phyloP scores from a whole-genome alignment of 2,113 vertebrate species.

The Lamprologus sp. region DNA sequence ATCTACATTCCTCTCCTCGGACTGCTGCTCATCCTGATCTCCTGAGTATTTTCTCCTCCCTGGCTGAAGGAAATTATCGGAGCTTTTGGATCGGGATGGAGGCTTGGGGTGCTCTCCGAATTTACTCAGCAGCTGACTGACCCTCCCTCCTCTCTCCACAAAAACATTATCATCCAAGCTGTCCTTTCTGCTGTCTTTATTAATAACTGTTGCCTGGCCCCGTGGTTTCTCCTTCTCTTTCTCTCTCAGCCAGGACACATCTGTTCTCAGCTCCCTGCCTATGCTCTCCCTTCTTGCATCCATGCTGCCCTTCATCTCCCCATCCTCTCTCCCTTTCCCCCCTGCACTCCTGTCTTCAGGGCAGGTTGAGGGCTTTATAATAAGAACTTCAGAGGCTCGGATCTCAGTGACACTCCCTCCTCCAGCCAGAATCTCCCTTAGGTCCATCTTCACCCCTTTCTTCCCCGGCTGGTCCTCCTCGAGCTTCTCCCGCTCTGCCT shows the following conservation, averaged over 20 bases:
- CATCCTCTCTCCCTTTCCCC: slow-evolving; percentile 15
- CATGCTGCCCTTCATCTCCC: background rate
- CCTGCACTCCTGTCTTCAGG: slow-evolving; percentile 22
- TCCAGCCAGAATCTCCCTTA: slow-evolving; percentile 62
- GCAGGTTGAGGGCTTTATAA: slow-evolving; percentile 56
- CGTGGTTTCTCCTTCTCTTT: slow-evolving; percentile 41
- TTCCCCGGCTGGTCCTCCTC: slow-evolving; percentile 44
- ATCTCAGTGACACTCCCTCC: slow-evolving; percentile 72
- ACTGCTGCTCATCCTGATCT: slow-evolving; percentile 20
- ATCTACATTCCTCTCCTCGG: background rate
- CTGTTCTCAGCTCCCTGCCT: slow-evolving; percentile 19
- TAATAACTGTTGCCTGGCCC: slow-evolving; percentile 32
- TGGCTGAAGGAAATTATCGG: slow-evolving; percentile 58
- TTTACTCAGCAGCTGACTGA: slow-evolving; percentile 72
- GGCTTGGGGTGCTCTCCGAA: slow-evolving; percentile 66
- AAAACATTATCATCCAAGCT: slow-evolving; percentile 24
- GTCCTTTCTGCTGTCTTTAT: slow-evolving; percentile 27
- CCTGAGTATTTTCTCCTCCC: slow-evolving; percentile 26
- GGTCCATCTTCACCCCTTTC: slow-evolving; percentile 65
- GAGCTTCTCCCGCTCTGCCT: slow-evolving; percentile 22
- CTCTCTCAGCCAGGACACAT: slow-evolving; percentile 36
- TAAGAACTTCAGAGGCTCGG: slow-evolving; percentile 67
- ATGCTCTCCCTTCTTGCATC: slow-evolving; percentile 13
- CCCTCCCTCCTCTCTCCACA: slow-evolving; percentile 60
- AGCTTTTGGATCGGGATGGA: slow-evolving; percentile 73